phyloP scores from a whole-genome alignment of 1,140 invertebrate species.

The Scylla paramamosain region DNA sequence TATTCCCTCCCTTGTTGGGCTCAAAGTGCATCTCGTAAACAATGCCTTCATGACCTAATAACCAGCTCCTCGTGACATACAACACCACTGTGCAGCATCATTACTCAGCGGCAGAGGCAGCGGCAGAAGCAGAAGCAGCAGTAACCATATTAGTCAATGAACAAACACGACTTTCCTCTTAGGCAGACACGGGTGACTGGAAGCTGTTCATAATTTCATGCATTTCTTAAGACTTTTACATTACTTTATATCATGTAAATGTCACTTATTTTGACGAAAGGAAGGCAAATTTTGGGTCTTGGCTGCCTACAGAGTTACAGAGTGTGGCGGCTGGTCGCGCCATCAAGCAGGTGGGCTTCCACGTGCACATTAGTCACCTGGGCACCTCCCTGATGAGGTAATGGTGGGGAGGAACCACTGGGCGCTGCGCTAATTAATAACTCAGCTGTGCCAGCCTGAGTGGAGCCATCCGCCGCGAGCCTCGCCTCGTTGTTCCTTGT shows the following conservation, averaged over 20 bases:
- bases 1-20: neutral
- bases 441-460: neutral
- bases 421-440: neutral
- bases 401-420: neutral
- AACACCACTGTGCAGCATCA: neutral
- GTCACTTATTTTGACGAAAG: no score
- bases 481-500: neutral
- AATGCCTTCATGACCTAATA: conserved; percentile 22
- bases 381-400: neutral
- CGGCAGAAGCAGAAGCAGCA: neutral
- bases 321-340: neutral
- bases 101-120: neutral
- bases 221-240: no score
- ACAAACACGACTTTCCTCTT: neutral
- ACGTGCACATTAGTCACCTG: neutral
- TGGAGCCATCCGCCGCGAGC: neutral
- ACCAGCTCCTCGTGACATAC: neutral
- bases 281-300: no score
- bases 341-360: neutral
- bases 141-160: neutral
- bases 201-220: neutral
- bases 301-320: neutral
- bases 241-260: no score
- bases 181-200: neutral
- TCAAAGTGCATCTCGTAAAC: neutral